A percentile compares a stretch with the other conserved stretches of the same genome.
These are phyloP conservation scores for Eumacrocentrus americanus DNA, from an alignment of 2,888 invertebrate genomes.

Conservation along the genomic window DNA sequence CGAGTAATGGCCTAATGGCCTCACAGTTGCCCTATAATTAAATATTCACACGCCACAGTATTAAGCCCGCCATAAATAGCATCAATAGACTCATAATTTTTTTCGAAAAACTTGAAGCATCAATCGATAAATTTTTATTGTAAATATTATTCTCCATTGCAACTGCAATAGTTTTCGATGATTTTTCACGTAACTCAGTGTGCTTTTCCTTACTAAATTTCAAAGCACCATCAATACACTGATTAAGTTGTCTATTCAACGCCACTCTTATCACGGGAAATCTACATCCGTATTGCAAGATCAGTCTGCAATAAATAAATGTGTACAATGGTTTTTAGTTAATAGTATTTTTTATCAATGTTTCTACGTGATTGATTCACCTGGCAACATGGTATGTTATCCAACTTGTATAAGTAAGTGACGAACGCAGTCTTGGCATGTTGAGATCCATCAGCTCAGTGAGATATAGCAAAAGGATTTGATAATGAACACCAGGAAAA, in stretches of 20 bases:
- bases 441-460: constrained; percentile 47
- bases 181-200: constrained; percentile 25
- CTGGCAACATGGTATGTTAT: constrained; percentile 37
- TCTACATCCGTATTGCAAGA: constrained; percentile 31
- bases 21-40: not conserved
- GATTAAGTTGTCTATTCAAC: constrained; percentile 35
- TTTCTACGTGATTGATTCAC: constrained; percentile 33
- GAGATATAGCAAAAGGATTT: constrained; percentile 47
- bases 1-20: not conserved
- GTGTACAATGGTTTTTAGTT: not conserved
- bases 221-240: constrained; percentile 34
- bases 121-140: not conserved
- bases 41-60: constrained; percentile 1
- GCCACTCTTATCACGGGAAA: constrained; percentile 31
- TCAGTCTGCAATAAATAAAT: constrained; percentile 36
- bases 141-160: not conserved
- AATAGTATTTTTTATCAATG: not conserved
- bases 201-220: constrained; percentile 37
- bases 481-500: constrained; percentile 46
- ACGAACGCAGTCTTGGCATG: constrained; percentile 44
- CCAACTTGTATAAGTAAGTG: constrained; percentile 39
- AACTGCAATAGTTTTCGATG: not conserved
- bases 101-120: not conserved
- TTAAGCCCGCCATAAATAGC: constrained; percentile 1
- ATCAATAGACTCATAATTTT: constrained; percentile 3